Conservation (phyloP, 2,113 vertebrate species). For the Otus sunia region DNA sequence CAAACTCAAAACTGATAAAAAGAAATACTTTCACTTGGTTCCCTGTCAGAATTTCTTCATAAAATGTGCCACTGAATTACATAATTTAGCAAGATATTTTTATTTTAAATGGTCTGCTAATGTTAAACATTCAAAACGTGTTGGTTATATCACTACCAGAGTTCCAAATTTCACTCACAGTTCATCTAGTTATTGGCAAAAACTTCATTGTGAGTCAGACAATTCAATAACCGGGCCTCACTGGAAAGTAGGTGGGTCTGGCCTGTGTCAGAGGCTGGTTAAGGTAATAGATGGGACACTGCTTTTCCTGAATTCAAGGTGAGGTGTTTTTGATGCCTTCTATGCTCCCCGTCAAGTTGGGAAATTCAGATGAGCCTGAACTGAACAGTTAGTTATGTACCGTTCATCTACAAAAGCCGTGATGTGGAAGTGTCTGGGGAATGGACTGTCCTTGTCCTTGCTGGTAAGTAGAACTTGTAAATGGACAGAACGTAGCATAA, state of each 20-base stretch:
- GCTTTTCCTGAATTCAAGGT: neutral
- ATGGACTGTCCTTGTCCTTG: neutral
- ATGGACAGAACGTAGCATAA: neutral
- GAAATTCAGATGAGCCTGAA: neutral
- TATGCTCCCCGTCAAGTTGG: neutral
- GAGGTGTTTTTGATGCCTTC: neutral
- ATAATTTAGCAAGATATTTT: neutral
- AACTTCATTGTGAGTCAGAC: neutral
- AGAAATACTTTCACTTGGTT: neutral
- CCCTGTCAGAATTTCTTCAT: neutral
- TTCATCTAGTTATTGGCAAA: neutral
- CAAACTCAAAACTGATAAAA: neutral
- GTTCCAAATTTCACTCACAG: neutral
- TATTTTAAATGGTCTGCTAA: fast-evolving
- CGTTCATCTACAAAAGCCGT: neutral
- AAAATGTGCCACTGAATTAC: neutral
- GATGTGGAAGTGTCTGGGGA: neutral
- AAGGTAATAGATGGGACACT: neutral
- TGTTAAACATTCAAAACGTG: neutral
- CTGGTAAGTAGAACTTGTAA: neutral
- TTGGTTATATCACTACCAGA: neutral
- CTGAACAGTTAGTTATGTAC: neutral
- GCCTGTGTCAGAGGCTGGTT: neutral
- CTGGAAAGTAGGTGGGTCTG: neutral
- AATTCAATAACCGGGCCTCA: neutral